Evolutionary conservation across 2,888 invertebrate genomes (phyloP), one percentile per base, ranked within the genome.

Genomic region (Perdita meconis): DNA sequence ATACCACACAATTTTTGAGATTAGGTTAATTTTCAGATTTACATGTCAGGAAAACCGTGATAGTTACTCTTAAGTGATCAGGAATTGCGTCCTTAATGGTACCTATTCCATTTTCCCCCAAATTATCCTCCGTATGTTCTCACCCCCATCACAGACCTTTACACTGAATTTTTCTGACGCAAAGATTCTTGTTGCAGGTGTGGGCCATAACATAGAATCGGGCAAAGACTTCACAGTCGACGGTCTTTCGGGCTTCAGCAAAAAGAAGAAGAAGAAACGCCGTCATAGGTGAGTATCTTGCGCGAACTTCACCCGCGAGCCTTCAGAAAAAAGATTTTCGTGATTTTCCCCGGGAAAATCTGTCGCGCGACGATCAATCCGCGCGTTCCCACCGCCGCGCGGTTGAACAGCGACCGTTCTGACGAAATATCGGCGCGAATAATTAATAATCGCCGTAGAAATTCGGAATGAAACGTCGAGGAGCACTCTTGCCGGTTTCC

Each of bases 211-310:
- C 84, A 92, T 96, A 92, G 96, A 96, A 86, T 95, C 95, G 81
- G 95, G 95, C 82, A 97, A 97, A 93, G 97, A 97, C 91, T 97
- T 96, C 93, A 95, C 96, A 66, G 95, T 96, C 80, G 97, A 97
- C 92, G 96, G 96, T 10, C 94, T 97, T 81, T 95, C 95, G 83
- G 96, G 96, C 72, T 96, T 96, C 93, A 96, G 95, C 90, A 96
- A 97, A 91, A 98, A 98, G 94, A 98, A 98, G 93, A 98, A 98
- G 95, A 98, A 98, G 95, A 98, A 98, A 93, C 95, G 98, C 90
- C 95, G 98, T 91, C 98, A 98, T 94, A 96, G 97, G 97, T 97
- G 94, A 94, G 93, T 93, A 92, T 92, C 89, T 89, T 83, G 74
- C 67, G 67, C 67, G 60, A 74, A 78, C 36, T 53, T 60, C 51